These are phyloP conservation scores for Girardinus metallicus DNA, from an alignment of 2,797 vertebrate species.

Conservation along the genomic window DNA sequence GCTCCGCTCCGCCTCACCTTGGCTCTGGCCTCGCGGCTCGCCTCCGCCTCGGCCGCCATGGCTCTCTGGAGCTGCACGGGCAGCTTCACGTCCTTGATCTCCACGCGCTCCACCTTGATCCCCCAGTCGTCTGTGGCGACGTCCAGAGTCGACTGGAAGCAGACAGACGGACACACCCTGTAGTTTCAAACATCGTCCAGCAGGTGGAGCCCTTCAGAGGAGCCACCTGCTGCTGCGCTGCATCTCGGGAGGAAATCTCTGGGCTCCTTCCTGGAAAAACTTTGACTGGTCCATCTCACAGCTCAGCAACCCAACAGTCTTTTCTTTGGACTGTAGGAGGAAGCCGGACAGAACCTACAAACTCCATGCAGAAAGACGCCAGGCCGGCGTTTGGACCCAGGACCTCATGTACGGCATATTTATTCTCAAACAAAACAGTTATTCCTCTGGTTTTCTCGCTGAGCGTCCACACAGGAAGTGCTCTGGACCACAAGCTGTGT, in stretches of 20 bases:
- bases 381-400: no score
- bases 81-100: conserved; percentile 97
- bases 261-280: neutral
- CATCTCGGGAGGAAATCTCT: neutral
- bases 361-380: no score
- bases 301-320: no score
- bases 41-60: conserved; percentile 98
- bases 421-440: neutral
- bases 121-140: conserved; percentile 95
- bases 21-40: conserved; percentile 91
- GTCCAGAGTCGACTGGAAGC: conserved; percentile 84
- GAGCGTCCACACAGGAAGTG: neutral
- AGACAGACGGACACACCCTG: conserved; percentile 6
- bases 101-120: conserved; percentile 97
- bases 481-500: neutral
- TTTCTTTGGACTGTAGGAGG: no score
- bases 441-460: neutral
- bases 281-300: neutral
- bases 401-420: neutral
- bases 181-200: conserved; percentile 34
- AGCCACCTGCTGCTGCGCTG: neutral
- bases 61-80: conserved; percentile 95
- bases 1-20: conserved; percentile 81
- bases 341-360: no score
- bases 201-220: conserved; percentile 32